Conservation (phyloP, 2,797 vertebrate species). For the Gymnoscopelus braueri region DNA sequence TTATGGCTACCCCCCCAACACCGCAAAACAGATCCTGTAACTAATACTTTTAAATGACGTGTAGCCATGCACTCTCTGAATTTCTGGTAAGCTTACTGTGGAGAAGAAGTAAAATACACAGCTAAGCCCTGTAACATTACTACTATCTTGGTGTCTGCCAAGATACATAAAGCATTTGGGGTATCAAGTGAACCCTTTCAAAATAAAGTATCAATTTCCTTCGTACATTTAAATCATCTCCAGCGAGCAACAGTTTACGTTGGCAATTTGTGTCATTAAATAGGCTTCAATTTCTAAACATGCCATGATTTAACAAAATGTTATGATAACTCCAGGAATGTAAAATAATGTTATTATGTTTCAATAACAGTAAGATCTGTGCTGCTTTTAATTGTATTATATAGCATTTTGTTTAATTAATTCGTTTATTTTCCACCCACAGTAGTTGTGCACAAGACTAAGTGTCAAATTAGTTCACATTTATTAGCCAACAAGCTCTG, state of each 20-base stretch:
- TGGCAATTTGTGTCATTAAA: background rate
- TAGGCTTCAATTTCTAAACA: too few species aligned
- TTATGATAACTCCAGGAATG: too few species aligned
- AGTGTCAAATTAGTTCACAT: conserved; percentile 25
- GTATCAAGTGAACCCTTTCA: conserved; percentile 18
- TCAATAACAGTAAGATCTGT: too few species aligned
- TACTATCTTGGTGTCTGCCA: conserved; percentile 35
- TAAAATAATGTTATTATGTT: too few species aligned
- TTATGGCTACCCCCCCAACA: conserved; percentile 10
- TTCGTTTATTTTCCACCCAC: too few species aligned
- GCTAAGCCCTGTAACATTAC: conserved; percentile 44
- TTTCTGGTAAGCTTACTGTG: conserved; percentile 12
- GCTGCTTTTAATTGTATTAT: too few species aligned
- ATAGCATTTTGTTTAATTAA: too few species aligned
- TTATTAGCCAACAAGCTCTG: conserved; percentile 20
- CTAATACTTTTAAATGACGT: conserved; percentile 24
- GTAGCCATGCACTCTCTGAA: background rate
- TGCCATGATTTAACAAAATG: too few species aligned
- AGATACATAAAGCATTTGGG: conserved; percentile 37
- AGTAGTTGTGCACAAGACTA: too few species aligned
- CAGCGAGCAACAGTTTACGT: background rate
- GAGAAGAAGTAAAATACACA: conserved; percentile 31
- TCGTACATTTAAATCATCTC: background rate
- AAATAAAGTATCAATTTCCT: conserved; percentile 6
- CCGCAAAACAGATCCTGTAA: conserved; percentile 17